These are phyloP conservation scores for Artibeus lituratus DNA, from an alignment of 2,797 vertebrate genomes.

Conservation along the genomic window DNA sequence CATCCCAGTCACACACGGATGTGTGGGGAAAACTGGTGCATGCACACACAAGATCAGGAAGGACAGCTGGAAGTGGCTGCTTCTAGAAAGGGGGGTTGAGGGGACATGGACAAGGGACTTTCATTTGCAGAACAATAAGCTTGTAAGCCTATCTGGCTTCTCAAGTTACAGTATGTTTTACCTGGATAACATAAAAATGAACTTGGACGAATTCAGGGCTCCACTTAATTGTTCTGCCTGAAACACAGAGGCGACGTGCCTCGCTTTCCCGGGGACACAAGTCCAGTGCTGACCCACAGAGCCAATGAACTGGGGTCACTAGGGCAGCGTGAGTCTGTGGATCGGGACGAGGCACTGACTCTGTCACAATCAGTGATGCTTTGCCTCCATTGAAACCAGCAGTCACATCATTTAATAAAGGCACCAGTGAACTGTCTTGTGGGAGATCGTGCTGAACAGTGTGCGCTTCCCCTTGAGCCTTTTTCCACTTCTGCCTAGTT, in stretches of 20 bases:
- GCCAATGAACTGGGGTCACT: accelerated
- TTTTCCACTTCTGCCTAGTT: neutral
- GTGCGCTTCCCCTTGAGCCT: neutral
- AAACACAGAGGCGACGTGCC: neutral
- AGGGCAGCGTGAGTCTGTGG: neutral
- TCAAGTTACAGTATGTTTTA: neutral
- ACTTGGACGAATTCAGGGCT: too few relatives aligned
- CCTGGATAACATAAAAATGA: neutral
- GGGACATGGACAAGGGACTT: accelerated
- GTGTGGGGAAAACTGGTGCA: accelerated
- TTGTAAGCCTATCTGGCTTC: neutral
- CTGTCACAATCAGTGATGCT: too few relatives aligned
- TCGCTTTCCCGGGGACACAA: accelerated
- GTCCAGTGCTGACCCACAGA: accelerated
- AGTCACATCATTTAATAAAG: neutral
- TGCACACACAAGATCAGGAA: accelerated
- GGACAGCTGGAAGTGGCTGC: neutral
- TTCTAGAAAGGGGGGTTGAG: neutral
- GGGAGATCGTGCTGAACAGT: accelerated
- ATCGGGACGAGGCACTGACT: accelerated
- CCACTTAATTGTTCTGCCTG: neutral
- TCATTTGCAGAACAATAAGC: too few relatives aligned
- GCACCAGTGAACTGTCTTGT: accelerated
- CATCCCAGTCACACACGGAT: too few relatives aligned
- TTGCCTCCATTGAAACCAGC: neutral